Evolutionary conservation across 2,113 vertebrate genomes (phyloP).

Genomic region (Ophthalmolycus amberensis): DNA sequence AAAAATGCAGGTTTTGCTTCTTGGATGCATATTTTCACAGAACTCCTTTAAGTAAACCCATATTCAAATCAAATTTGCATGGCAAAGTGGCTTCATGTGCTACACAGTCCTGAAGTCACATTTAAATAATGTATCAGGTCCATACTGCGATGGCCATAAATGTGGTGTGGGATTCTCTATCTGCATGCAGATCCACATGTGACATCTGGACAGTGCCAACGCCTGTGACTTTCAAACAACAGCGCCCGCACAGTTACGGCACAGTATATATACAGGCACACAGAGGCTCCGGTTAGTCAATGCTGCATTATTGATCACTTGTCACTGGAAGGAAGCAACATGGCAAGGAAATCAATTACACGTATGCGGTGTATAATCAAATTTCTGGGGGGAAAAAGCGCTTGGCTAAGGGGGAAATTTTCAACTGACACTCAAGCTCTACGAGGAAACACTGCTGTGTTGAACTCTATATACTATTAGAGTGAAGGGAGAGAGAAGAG

Average conservation of each 20-base stretch:
- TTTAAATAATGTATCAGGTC: conserved; percentile 45
- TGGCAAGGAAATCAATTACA: conserved; percentile 78
- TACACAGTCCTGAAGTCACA: conserved; percentile 21
- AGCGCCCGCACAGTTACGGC: conserved; percentile 41
- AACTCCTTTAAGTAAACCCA: neutral
- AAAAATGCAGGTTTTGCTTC: neutral
- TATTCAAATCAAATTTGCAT: conserved; percentile 35
- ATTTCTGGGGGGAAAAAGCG: conserved; percentile 63
- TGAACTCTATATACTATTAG: conserved; percentile 39
- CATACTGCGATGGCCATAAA: conserved; percentile 26
- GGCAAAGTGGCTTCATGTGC: conserved; percentile 11
- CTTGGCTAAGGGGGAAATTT: conserved; percentile 69
- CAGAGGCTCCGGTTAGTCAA: conserved; percentile 56
- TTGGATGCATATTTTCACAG: neutral
- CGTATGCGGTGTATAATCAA: conserved; percentile 71
- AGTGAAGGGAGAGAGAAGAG: conserved; percentile 4
- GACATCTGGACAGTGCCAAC: conserved; percentile 34
- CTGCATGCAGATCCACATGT: neutral
- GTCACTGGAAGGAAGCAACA: conserved; percentile 76
- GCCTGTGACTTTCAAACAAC: conserved; percentile 59
- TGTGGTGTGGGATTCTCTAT: neutral
- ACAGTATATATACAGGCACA: conserved; percentile 20
- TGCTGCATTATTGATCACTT: conserved; percentile 74
- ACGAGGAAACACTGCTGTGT: conserved; percentile 48
- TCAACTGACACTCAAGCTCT: conserved; percentile 51